A percentile compares a stretch with the other conserved stretches of the same genome.
Evolutionary conservation across 2,797 vertebrate genomes (phyloP).

Genomic region (Oceanodroma leucorhoa): DNA sequence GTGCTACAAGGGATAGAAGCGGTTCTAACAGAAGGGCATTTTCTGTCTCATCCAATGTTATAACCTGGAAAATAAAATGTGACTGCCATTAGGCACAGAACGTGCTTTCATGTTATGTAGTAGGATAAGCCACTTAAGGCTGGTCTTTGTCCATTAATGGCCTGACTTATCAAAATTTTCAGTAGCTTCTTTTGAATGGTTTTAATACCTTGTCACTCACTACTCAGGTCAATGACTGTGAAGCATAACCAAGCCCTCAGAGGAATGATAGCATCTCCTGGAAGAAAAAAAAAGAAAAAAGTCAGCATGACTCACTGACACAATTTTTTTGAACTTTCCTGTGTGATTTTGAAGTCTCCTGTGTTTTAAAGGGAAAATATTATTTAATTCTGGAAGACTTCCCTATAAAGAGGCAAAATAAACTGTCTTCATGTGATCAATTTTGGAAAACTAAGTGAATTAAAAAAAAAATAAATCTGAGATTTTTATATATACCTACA

Average conservation of each 20-base stretch:
- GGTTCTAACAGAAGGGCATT: rapidly evolving
- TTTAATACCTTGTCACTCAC: background rate
- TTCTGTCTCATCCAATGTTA: background rate
- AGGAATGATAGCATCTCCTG: background rate
- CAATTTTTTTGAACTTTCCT: background rate
- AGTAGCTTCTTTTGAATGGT: background rate
- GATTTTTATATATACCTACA: background rate
- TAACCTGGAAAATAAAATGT: background rate
- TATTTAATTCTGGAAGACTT: background rate
- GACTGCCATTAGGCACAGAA: background rate
- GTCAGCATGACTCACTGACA: background rate
- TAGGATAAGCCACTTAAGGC: background rate
- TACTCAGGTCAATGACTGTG: background rate
- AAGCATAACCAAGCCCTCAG: background rate
- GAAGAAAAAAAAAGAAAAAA: background rate
- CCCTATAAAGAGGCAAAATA: background rate
- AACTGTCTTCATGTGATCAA: background rate
- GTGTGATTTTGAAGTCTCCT: background rate
- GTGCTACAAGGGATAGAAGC: background rate
- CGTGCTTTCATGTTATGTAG: rapidly evolving
- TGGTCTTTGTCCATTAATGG: background rate
- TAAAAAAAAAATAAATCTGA: background rate
- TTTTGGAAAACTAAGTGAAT: background rate
- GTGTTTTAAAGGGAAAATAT: background rate
- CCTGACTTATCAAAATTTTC: background rate